phyloP scores from a whole-genome alignment of 2,888 invertebrate species.

The Celastrina argiolus region DNA sequence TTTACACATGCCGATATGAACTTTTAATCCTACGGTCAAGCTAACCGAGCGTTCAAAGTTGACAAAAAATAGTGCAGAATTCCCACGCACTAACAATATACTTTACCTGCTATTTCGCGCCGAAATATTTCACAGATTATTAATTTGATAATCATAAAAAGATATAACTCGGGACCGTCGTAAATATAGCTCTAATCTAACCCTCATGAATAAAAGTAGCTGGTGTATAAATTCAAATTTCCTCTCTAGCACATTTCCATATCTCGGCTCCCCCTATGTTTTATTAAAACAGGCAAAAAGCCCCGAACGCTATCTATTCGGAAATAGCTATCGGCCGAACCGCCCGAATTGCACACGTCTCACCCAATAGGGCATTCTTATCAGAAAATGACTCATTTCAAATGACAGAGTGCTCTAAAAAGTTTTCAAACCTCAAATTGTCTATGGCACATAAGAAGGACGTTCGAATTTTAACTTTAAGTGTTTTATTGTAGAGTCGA shows the following conservation, averaged over 20 bases:
- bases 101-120: constrained; percentile 22
- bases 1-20: constrained; percentile 13
- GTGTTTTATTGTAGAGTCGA: constrained; percentile 29
- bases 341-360: constrained; percentile 71
- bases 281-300: constrained; percentile 76
- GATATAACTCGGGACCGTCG: constrained; percentile 28
- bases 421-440: constrained; percentile 53
- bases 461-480: constrained; percentile 42
- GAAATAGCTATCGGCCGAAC: constrained; percentile 72
- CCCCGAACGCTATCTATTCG: constrained; percentile 72
- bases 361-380: constrained; percentile 80
- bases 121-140: constrained; percentile 27
- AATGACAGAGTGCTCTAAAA: constrained; percentile 79
- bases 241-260: constrained; percentile 76
- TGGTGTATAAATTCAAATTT: constrained; percentile 78
- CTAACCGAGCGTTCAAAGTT: constrained; percentile 28
- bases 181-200: constrained; percentile 38
- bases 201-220: constrained; percentile 74
- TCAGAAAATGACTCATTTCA: constrained; percentile 86
- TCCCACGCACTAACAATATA: constrained; percentile 37
- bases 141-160: constrained; percentile 27
- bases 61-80: constrained; percentile 24
- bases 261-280: constrained; percentile 71
- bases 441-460: constrained; percentile 39
- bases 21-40: constrained; percentile 26